phyloP scores from a whole-genome alignment of 2,888 invertebrate species.

The Andrena fulva region DNA sequence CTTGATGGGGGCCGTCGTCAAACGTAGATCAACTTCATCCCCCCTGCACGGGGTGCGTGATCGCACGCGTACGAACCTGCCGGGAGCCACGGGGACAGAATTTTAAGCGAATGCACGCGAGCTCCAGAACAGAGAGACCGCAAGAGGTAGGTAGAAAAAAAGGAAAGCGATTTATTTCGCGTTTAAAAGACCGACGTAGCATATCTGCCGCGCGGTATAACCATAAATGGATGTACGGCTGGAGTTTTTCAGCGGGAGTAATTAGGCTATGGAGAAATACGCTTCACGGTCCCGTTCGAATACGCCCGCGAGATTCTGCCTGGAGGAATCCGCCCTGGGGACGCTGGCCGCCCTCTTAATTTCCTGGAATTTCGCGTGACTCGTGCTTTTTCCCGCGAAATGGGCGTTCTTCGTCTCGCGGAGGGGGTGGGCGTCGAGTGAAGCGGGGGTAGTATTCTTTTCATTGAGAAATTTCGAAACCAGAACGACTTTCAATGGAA shows the following conservation, averaged over 20 bases:
- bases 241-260: slow-evolving; percentile 54
- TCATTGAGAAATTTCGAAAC: slow-evolving; percentile 54
- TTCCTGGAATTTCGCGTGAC: slow-evolving; percentile 28
- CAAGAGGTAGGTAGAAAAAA: too few species aligned
- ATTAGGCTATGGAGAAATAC: slow-evolving; percentile 49
- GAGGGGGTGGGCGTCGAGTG: slow-evolving; percentile 34
- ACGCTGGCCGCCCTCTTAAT: slow-evolving; percentile 20
- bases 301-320: slow-evolving; percentile 37
- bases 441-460: slow-evolving; percentile 36
- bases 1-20: slow-evolving; percentile 1
- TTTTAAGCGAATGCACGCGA: slow-evolving; percentile 62
- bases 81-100: slow-evolving; percentile 61
- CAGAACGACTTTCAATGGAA: slow-evolving; percentile 48
- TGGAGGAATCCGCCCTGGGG: slow-evolving; percentile 33
- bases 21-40: slow-evolving; percentile 10
- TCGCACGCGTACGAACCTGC: slow-evolving; percentile 34
- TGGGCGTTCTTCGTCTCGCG: slow-evolving; percentile 27
- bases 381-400: slow-evolving; percentile 33
- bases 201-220: slow-evolving; percentile 42
- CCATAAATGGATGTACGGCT: slow-evolving; percentile 48
- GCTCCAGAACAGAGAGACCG: neutral
- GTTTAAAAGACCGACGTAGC: slow-evolving; percentile 64
- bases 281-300: slow-evolving; percentile 37
- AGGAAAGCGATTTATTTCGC: slow-evolving; percentile 71
- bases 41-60: neutral